Percentiles rank a stretch among this genome's conserved stretches.
Conservation (phyloP, 2,113 vertebrate genomes). For the Sapayoa aenigma region DNA sequence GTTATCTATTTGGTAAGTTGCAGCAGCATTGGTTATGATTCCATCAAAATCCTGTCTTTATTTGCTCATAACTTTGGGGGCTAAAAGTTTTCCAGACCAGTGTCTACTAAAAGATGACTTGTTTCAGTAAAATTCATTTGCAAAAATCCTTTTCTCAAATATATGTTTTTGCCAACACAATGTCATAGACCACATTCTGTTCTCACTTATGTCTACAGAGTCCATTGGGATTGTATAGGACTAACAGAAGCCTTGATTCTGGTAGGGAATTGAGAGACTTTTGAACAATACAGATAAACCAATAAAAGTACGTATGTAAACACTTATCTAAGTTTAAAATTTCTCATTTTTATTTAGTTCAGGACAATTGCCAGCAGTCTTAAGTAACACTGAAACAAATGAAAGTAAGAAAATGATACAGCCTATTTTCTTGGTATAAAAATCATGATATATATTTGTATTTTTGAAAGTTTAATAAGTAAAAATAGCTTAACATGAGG, state of each 20-base stretch:
- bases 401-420: not conserved
- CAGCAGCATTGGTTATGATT: not conserved
- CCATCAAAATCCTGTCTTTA: not conserved
- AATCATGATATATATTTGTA: not conserved
- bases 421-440: not conserved
- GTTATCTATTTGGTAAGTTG: not conserved
- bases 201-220: not conserved
- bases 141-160: not conserved
- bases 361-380: not conserved
- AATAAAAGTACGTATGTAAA: not conserved
- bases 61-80: not conserved
- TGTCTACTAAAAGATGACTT: not conserved
- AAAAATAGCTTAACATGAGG: not conserved
- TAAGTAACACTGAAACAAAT: not conserved
- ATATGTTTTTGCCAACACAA: not conserved
- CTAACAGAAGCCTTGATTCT: not conserved
- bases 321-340: not conserved
- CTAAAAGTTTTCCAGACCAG: not conserved
- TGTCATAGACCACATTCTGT: not conserved
- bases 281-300: not conserved
- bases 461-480: not conserved
- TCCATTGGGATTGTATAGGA: not conserved
- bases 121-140: constrained; percentile 6
- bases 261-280: not conserved
- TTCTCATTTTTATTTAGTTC: not conserved